Evolutionary conservation across 2,888 invertebrate species (phyloP).

Genomic region (Xanthia icteritia): DNA sequence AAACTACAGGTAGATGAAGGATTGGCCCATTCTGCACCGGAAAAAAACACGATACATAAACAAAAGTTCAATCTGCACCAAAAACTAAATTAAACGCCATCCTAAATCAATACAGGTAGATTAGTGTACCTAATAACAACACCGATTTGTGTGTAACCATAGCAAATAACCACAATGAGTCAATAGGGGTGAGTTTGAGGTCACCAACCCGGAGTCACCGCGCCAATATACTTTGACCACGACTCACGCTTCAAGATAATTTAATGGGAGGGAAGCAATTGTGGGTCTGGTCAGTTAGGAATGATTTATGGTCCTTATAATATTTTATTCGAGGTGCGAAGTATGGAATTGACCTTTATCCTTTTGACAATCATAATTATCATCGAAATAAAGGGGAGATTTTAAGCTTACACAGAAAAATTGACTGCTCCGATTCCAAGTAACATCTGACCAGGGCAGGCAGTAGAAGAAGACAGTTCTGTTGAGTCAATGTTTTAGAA

Average conservation of each 20-base stretch:
- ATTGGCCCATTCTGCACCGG: no score
- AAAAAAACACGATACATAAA: background rate
- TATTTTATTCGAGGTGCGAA: background rate
- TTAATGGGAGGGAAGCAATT: conserved; percentile 29
- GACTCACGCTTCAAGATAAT: conserved; percentile 21
- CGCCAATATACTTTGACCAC: conserved; percentile 50
- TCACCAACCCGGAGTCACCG: conserved; percentile 42
- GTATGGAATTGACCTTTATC: background rate
- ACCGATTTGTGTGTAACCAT: conserved; percentile 52
- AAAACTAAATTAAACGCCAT: conserved; percentile 23
- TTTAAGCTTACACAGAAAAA: background rate
- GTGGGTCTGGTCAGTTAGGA: background rate
- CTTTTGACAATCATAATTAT: conserved; percentile 1
- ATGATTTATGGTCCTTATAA: conserved; percentile 21
- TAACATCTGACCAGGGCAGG: background rate
- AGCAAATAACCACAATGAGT: conserved; percentile 54
- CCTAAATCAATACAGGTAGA: conserved; percentile 55
- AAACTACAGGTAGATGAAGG: background rate
- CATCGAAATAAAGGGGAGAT: background rate
- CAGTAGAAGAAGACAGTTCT: background rate
- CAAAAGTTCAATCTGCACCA: background rate
- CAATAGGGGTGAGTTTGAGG: conserved; percentile 65
- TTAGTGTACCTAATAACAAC: conserved; percentile 55
- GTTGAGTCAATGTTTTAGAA: background rate
- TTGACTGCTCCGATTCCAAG: background rate